Conservation (phyloP, 2,797 vertebrate genomes). For the Anomalospiza imberbis region DNA sequence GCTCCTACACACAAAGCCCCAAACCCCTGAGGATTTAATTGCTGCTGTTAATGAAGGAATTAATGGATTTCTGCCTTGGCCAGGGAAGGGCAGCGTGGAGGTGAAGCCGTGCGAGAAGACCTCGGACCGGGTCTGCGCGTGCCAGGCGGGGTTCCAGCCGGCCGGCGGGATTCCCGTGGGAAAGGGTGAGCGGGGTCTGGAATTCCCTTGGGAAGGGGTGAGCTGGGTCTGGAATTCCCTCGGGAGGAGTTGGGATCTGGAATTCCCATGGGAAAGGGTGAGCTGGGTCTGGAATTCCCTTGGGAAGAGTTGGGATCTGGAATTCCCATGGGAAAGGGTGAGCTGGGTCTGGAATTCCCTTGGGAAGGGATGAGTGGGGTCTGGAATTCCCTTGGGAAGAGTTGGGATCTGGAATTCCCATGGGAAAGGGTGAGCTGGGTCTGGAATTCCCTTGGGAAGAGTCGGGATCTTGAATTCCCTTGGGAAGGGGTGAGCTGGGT, state of each 20-base stretch:
- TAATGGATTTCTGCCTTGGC: neutral
- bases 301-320: neutral
- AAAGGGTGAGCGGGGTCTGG: neutral
- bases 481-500: too few relatives aligned
- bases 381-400: neutral
- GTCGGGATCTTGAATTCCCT: too few relatives aligned
- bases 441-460: neutral
- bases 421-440: neutral
- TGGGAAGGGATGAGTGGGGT: neutral
- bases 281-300: neutral
- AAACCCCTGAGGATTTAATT: neutral
- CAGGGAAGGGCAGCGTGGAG: slow-evolving; percentile 48
- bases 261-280: neutral
- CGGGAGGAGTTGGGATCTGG: neutral
- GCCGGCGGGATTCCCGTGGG: neutral
- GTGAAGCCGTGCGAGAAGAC: slow-evolving; percentile 53
- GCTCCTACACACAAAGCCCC: too few relatives aligned
- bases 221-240: neutral
- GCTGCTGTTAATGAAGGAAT: neutral
- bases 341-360: neutral
- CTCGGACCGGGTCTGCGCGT: slow-evolving; percentile 19
- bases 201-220: neutral
- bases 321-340: neutral
- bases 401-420: too few relatives aligned
- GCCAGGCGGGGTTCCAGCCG: neutral